Conservation (phyloP, 2,797 vertebrate species). For the Sparus aurata region DNA sequence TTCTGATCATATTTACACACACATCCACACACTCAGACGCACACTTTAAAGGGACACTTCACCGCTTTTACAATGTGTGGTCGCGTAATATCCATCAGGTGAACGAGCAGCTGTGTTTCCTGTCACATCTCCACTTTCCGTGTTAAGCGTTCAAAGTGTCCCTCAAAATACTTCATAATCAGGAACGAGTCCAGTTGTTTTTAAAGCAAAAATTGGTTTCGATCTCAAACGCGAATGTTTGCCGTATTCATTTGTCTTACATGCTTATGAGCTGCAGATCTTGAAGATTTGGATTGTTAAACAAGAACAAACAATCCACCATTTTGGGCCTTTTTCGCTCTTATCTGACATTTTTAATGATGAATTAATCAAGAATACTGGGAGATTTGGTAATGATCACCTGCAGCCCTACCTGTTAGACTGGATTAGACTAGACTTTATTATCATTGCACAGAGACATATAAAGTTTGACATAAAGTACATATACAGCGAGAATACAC, state of each 20-base stretch:
- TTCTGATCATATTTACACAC: constrained; percentile 52
- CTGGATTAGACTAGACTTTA: too few species aligned
- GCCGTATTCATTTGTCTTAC: neutral
- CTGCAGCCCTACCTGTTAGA: neutral
- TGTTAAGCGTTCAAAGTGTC: neutral
- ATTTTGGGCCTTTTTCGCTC: neutral
- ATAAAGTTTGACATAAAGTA: too few species aligned
- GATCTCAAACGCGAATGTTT: too few species aligned
- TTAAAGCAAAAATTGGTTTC: neutral
- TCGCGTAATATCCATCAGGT: neutral
- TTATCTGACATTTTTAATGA: neutral
- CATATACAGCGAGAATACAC: too few species aligned
- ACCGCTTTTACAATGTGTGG: neutral
- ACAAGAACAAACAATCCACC: too few species aligned
- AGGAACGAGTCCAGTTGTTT: too few species aligned
- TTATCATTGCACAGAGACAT: too few species aligned
- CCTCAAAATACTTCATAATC: neutral
- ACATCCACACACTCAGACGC: neutral
- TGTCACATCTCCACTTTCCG: neutral
- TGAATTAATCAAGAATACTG: neutral
- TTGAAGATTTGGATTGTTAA: too few species aligned
- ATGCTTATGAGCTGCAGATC: neutral
- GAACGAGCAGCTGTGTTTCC: neutral
- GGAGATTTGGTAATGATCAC: neutral
- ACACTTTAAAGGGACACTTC: constrained; percentile 19